Conservation (phyloP, 2,888 invertebrate genomes). For the Cerastoderma edule region DNA sequence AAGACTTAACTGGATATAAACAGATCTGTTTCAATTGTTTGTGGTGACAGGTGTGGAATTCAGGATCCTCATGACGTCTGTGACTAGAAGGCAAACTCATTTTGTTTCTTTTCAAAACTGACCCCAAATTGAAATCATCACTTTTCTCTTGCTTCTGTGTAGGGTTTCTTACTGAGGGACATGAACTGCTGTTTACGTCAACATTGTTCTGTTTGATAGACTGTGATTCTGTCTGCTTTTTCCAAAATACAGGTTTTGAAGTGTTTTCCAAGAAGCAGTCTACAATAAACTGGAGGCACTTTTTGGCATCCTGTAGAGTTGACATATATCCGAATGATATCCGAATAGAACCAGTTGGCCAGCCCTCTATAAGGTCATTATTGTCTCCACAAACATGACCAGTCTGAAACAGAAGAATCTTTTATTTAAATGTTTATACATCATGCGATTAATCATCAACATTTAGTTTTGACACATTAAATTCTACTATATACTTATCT, state of each 20-base stretch:
- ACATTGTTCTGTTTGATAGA: conserved; percentile 1
- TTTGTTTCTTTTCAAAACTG: too few species aligned
- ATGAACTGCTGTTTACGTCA: neutral
- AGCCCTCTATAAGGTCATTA: conserved; percentile 92
- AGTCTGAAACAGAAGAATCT: conserved; percentile 69
- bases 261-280: conserved; percentile 87
- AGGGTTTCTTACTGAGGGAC: too few species aligned
- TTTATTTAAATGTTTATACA: neutral
- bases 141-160: too few species aligned
- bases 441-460: neutral
- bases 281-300: conserved; percentile 89
- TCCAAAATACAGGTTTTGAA: conserved; percentile 49
- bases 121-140: too few species aligned
- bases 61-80: conserved; percentile 1
- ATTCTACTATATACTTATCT: too few species aligned
- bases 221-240: neutral
- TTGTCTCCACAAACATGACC: conserved; percentile 97
- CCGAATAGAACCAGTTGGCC: conserved; percentile 95
- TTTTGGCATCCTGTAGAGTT: conserved; percentile 89
- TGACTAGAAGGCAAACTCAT: neutral
- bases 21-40: conserved; percentile 85
- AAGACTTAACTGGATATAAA: conserved; percentile 96
- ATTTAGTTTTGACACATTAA: too few species aligned
- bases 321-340: conserved; percentile 97
- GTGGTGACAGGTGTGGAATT: conserved; percentile 34